These are phyloP conservation scores for Alcedo atthis DNA, from an alignment of 2,797 vertebrate genomes.

Conservation along the genomic window DNA sequence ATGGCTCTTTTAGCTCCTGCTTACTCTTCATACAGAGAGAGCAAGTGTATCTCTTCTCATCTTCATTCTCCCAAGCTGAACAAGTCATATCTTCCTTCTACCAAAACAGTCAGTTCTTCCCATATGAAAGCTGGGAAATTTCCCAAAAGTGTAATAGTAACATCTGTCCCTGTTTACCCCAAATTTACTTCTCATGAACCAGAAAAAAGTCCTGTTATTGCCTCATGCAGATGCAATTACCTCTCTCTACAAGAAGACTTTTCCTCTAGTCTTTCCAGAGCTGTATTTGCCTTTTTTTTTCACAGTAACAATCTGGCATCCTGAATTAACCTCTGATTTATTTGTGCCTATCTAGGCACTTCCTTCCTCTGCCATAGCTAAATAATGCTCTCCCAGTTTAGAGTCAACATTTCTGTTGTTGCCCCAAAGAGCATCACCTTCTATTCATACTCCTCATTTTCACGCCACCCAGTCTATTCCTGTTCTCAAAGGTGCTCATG, in stretches of 20 bases:
- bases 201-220: not conserved
- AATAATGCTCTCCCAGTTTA: not conserved
- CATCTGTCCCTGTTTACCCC: not conserved
- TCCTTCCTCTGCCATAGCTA: not conserved
- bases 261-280: not conserved
- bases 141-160: not conserved
- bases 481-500: not conserved
- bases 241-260: not conserved
- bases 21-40: not conserved
- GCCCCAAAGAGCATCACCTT: not conserved
- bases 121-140: not conserved
- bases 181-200: not conserved
- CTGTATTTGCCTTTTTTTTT: not conserved
- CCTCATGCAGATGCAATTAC: not conserved
- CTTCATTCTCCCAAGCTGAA: not conserved
- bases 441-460: constrained; percentile 23
- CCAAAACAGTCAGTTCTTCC: not conserved
- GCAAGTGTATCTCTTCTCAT: not conserved
- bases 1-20: not conserved
- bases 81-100: not conserved
- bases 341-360: not conserved
- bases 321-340: not conserved
- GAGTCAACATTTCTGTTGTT: not conserved
- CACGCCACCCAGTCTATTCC: not conserved
- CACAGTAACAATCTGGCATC: not conserved